A percentile compares a stretch with the other conserved stretches of the same genome.
phyloP scores from a whole-genome alignment of 1,140 invertebrate species.

The Papilio aristodemus region DNA sequence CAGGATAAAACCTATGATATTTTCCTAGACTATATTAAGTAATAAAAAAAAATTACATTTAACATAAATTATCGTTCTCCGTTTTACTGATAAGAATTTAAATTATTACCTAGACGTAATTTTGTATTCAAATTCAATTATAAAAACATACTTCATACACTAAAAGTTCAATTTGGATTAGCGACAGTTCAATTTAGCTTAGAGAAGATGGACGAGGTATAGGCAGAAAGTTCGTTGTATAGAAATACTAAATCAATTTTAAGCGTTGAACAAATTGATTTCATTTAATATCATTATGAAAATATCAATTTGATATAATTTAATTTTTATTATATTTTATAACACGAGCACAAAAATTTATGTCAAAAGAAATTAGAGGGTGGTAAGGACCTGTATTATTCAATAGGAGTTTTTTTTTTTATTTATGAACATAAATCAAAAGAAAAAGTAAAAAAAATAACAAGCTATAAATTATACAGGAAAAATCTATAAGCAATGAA shows the following conservation, averaged over 20 bases:
- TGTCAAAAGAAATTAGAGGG: too few relatives aligned
- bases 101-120: neutral
- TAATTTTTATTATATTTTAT: too few relatives aligned
- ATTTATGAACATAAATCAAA: too few relatives aligned
- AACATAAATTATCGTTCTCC: neutral
- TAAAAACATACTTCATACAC: constrained; percentile 25
- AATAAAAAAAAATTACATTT: too few relatives aligned
- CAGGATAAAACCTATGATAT: too few relatives aligned
- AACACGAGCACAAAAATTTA: too few relatives aligned
- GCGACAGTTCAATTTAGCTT: constrained; percentile 33
- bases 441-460: too few relatives aligned
- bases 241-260: constrained; percentile 26
- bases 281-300: constrained; percentile 13
- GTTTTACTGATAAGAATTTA: neutral
- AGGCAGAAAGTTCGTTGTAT: constrained; percentile 29
- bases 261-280: constrained; percentile 13
- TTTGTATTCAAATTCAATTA: constrained; percentile 19
- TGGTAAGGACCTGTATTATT: too few relatives aligned
- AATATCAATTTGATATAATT: neutral
- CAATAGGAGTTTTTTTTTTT: too few relatives aligned
- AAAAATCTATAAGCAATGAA: constrained; percentile 16
- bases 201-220: constrained; percentile 26
- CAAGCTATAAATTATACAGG: too few relatives aligned
- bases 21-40: too few relatives aligned
- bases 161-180: constrained; percentile 34